Evolutionary conservation across 2,113 vertebrate species (phyloP).

Genomic region (Furnarius figulus): DNA sequence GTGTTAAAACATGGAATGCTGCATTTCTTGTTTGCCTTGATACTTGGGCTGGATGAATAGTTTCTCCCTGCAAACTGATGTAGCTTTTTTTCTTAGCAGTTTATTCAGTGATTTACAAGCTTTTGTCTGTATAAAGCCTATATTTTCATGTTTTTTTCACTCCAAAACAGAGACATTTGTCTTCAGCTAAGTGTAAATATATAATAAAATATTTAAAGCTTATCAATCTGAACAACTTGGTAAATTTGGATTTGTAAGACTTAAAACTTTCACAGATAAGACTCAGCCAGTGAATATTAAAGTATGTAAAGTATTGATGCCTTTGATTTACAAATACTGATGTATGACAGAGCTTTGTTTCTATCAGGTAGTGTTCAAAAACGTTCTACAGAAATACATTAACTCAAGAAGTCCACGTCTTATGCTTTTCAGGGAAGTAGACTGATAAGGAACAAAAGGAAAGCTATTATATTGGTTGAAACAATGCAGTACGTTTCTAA

Average conservation of each 20-base stretch:
- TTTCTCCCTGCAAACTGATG: neutral
- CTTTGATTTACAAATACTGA: neutral
- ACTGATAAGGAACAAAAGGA: neutral
- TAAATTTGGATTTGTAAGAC: neutral
- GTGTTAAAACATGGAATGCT: neutral
- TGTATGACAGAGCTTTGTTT: neutral
- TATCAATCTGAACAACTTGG: neutral
- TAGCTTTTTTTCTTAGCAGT: neutral
- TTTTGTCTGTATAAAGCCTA: neutral
- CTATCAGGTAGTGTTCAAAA: neutral
- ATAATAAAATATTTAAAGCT: neutral
- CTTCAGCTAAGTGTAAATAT: neutral
- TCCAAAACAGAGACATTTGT: neutral
- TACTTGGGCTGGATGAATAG: neutral
- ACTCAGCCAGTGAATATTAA: neutral
- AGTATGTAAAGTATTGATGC: neutral
- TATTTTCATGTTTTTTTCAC: neutral
- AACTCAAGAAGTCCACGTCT: neutral
- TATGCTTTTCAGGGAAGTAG: neutral
- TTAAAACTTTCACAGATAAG: neutral
- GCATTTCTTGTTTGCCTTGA: neutral
- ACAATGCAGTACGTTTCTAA: constrained; percentile 25
- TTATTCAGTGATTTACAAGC: neutral
- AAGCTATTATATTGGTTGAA: constrained; percentile 33
- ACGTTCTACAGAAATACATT: neutral